Percentiles rank a stretch among this genome's conserved stretches.
These are phyloP conservation scores for Sorex araneus DNA, from an alignment of 2,113 vertebrate species.

Conservation along the genomic window DNA sequence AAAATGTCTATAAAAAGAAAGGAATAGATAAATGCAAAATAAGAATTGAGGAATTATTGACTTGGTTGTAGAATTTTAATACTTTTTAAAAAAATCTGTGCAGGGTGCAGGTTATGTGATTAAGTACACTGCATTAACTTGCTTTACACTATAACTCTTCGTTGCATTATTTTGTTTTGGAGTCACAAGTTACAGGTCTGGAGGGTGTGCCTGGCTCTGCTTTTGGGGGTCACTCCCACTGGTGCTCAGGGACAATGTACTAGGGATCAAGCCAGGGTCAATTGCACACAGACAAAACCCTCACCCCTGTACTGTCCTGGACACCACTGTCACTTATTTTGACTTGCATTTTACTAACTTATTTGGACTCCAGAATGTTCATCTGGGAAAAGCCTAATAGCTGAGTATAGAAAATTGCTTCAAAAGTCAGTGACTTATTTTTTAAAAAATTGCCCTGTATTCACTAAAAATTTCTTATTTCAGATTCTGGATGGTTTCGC, in stretches of 20 bases:
- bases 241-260: too few species aligned
- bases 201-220: too few species aligned
- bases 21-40: slow-evolving; percentile 2
- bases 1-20: not conserved
- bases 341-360: not conserved
- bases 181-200: too few species aligned
- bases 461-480: slow-evolving; percentile 35
- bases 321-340: not conserved
- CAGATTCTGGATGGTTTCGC: not conserved
- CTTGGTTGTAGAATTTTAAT: slow-evolving; percentile 48
- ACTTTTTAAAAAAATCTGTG: not conserved
- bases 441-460: slow-evolving; percentile 17
- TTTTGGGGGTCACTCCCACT: too few species aligned
- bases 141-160: not conserved
- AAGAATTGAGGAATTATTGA: not conserved
- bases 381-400: not conserved
- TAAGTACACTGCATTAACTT: slow-evolving; percentile 5
- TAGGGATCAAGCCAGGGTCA: too few species aligned
- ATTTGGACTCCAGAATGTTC: not conserved
- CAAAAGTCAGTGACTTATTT: not conserved
- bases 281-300: too few species aligned
- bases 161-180: too few species aligned
- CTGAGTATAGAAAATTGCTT: slow-evolving; percentile 4
- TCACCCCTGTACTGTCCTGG: too few species aligned
- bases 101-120: not conserved